A percentile compares a stretch with the other conserved stretches of the same genome.
phyloP scores from a whole-genome alignment of 2,113 vertebrate genomes.

The Aldabrachelys gigantea region DNA sequence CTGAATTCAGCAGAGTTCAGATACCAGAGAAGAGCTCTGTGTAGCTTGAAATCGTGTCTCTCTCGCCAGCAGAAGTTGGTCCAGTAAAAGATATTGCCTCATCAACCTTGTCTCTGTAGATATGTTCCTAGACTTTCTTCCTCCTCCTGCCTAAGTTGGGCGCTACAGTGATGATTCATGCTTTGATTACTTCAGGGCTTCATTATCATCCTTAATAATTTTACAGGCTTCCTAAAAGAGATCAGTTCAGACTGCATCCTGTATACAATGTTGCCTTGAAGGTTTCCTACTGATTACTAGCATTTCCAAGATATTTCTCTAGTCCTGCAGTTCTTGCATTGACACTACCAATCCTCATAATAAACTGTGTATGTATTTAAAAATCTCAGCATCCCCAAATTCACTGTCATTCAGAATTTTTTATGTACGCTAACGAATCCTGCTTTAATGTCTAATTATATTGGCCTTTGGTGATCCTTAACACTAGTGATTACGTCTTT shows the following conservation, averaged over 20 bases:
- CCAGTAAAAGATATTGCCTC: background rate
- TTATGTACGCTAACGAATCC: background rate
- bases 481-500: background rate
- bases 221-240: slow-evolving; percentile 18
- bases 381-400: background rate
- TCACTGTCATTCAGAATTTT: background rate
- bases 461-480: background rate
- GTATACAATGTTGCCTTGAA: background rate
- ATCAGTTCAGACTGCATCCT: background rate
- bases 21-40: background rate
- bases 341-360: background rate
- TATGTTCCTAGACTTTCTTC: background rate
- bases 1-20: background rate
- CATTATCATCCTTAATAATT: background rate
- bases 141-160: background rate
- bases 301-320: background rate
- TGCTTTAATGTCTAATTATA: background rate
- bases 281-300: background rate
- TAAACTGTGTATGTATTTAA: background rate
- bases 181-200: background rate
- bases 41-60: background rate
- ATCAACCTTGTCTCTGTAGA: background rate
- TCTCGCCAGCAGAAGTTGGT: background rate
- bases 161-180: background rate
- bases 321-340: background rate